These are phyloP conservation scores for Amblyopsis hoosieri DNA, from an alignment of 2,797 vertebrate species.

Conservation along the genomic window DNA sequence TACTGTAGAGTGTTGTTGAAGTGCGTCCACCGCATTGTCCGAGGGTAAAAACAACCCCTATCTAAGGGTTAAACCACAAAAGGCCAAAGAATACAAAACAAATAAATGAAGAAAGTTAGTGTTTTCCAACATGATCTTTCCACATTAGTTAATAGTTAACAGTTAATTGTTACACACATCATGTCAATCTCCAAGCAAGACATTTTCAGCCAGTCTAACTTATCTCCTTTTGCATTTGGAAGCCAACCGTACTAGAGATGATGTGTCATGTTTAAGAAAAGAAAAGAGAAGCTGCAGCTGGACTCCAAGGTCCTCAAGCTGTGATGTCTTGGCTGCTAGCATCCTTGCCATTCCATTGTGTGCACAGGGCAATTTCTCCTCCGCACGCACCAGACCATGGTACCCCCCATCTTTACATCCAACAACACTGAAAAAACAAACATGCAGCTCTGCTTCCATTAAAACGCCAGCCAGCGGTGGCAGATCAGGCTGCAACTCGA, in stretches of 20 bases:
- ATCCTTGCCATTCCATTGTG: constrained; percentile 70
- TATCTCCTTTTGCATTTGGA: constrained; percentile 30
- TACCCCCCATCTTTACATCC: constrained; percentile 67
- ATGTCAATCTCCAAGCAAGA: constrained; percentile 32
- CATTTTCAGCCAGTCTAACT: constrained; percentile 32
- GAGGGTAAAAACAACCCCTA: background rate
- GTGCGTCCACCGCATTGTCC: constrained; percentile 3
- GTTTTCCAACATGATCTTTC: constrained; percentile 22
- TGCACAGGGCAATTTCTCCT: constrained; percentile 71
- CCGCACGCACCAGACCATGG: constrained; percentile 74
- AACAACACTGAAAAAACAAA: constrained; percentile 77
- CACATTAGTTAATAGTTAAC: constrained; percentile 12
- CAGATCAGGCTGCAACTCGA: constrained; percentile 64
- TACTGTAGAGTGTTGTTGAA: background rate
- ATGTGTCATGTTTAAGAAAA: constrained; percentile 66
- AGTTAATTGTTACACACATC: constrained; percentile 53
- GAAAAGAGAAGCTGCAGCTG: constrained; percentile 61
- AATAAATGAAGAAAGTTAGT: constrained; percentile 27
- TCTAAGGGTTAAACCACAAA: constrained; percentile 13
- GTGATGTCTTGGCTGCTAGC: constrained; percentile 66
- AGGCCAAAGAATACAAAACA: background rate
- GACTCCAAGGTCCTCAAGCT: constrained; percentile 70
- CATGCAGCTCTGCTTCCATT: constrained; percentile 76
- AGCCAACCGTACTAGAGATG: constrained; percentile 30
- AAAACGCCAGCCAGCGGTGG: constrained; percentile 66